These are phyloP conservation scores for Acleris literana DNA, from an alignment of 2,888 invertebrate species.

Conservation along the genomic window DNA sequence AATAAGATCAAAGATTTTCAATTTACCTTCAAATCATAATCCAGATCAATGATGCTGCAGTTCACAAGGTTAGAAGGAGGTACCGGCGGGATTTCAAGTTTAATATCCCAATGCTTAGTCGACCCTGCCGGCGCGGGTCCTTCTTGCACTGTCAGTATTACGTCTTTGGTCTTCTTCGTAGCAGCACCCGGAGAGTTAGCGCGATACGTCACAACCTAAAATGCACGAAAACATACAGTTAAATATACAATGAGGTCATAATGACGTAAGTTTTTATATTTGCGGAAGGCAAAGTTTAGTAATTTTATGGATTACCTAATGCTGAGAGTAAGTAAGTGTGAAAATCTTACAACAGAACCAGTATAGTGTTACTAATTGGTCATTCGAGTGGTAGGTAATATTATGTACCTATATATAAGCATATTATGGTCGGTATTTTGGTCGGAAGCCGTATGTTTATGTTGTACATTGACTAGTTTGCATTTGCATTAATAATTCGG, in stretches of 20 bases:
- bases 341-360: constrained; percentile 20
- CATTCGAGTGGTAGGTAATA: too few relatives aligned
- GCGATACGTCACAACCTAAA: constrained; percentile 85
- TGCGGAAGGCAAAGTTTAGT: constrained; percentile 4
- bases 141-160: constrained; percentile 85
- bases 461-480: too few relatives aligned
- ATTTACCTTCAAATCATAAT: constrained; percentile 87
- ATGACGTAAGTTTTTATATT: constrained; percentile 16
- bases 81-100: constrained; percentile 87
- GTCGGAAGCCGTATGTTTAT: too few relatives aligned
- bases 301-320: constrained; percentile 25
- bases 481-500: too few relatives aligned
- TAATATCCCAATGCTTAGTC: constrained; percentile 85
- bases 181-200: constrained; percentile 85
- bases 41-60: constrained; percentile 89
- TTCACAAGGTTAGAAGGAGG: constrained; percentile 91
- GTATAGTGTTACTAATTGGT: constrained; percentile 2
- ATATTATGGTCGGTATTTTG: too few relatives aligned
- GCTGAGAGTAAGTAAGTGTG: constrained; percentile 17
- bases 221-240: constrained; percentile 2
- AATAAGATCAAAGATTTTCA: not conserved
- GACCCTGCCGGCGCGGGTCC: constrained; percentile 85
- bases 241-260: constrained; percentile 16
- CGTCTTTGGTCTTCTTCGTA: constrained; percentile 83
- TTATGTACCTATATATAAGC: too few relatives aligned